A percentile compares a stretch with the other conserved stretches of the same genome.
Evolutionary conservation across 2,888 invertebrate genomes (phyloP).

Genomic region (Salpingus planirostris): DNA sequence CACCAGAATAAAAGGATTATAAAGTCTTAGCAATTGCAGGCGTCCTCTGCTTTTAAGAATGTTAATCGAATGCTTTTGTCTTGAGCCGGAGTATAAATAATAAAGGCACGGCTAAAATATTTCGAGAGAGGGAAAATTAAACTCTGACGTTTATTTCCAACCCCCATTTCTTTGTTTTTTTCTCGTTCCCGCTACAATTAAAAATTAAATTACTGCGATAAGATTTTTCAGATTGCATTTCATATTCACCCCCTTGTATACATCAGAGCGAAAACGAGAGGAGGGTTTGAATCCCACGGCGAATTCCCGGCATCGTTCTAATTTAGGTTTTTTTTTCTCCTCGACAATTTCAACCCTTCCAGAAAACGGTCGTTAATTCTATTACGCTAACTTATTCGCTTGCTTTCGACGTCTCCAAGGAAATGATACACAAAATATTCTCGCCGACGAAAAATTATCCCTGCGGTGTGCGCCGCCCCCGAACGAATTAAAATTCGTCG

Average conservation of each 20-base stretch:
- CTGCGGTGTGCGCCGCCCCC: too few relatives aligned
- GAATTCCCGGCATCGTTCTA: conserved; percentile 7
- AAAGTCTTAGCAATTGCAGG: conserved; percentile 25
- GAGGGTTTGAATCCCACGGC: conserved; percentile 4
- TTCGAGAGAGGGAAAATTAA: conserved; percentile 14
- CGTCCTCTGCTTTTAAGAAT: conserved; percentile 20
- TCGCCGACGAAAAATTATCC: conserved; percentile 1
- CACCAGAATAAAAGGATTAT: conserved; percentile 32
- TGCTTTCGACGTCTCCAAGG: not conserved
- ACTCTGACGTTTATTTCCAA: conserved; percentile 10
- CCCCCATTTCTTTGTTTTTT: conserved; percentile 6
- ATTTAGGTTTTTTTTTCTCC: conserved; percentile 8
- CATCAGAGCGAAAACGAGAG: not conserved
- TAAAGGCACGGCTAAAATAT: conserved; percentile 20
- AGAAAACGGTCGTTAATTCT: conserved; percentile 14
- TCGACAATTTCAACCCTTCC: conserved; percentile 6
- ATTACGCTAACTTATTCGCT: conserved; percentile 11
- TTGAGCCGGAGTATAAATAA: conserved; percentile 22
- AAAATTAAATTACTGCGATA: conserved; percentile 14
- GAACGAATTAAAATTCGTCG: too few relatives aligned
- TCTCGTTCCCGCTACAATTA: conserved; percentile 10
- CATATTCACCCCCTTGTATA: conserved; percentile 5
- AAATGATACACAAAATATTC: not conserved
- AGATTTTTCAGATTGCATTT: conserved; percentile 14
- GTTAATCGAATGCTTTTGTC: conserved; percentile 28